Percentiles rank a stretch among this genome's conserved stretches.
Conservation (phyloP, 2,888 invertebrate genomes). For the Holacanthella duospinosa region DNA sequence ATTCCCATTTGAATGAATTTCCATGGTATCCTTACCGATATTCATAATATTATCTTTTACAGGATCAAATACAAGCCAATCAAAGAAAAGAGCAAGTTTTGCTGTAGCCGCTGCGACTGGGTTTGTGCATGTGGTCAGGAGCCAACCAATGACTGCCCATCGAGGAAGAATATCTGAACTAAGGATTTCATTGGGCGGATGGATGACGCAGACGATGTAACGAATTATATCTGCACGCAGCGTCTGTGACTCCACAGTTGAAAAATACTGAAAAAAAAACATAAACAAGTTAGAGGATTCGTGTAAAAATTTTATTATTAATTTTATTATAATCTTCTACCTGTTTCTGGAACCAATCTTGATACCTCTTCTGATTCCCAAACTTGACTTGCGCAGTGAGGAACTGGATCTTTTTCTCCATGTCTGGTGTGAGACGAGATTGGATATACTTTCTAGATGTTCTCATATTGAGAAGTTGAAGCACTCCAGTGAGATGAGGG, state of each 20-base stretch:
- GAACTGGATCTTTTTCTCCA: conserved; percentile 83
- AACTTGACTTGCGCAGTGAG: conserved; percentile 74
- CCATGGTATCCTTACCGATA: conserved; percentile 48
- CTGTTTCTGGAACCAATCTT: conserved; percentile 84
- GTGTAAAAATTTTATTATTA: background rate
- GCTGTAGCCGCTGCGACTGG: conserved; percentile 81
- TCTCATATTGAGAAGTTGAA: conserved; percentile 67
- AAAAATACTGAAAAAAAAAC: conserved; percentile 58
- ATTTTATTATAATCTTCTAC: conserved; percentile 39
- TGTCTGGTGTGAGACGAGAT: conserved; percentile 76
- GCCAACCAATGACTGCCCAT: conserved; percentile 92
- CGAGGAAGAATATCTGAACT: conserved; percentile 90
- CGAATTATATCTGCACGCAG: conserved; percentile 84
- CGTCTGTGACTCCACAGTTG: conserved; percentile 82
- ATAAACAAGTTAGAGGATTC: background rate
- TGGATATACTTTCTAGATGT: conserved; percentile 78
- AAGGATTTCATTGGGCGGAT: conserved; percentile 81
- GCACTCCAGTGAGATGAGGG: conserved; percentile 66
- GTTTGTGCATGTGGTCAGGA: conserved; percentile 79
- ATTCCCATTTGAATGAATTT: background rate
- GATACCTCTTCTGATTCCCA: conserved; percentile 82
- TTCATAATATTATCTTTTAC: conserved; percentile 92
- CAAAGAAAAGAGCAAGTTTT: conserved; percentile 81
- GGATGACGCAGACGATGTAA: conserved; percentile 85
- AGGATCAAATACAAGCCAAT: conserved; percentile 84